phyloP scores from a whole-genome alignment of 2,113 vertebrate species.

The Solenodon paradoxus region DNA sequence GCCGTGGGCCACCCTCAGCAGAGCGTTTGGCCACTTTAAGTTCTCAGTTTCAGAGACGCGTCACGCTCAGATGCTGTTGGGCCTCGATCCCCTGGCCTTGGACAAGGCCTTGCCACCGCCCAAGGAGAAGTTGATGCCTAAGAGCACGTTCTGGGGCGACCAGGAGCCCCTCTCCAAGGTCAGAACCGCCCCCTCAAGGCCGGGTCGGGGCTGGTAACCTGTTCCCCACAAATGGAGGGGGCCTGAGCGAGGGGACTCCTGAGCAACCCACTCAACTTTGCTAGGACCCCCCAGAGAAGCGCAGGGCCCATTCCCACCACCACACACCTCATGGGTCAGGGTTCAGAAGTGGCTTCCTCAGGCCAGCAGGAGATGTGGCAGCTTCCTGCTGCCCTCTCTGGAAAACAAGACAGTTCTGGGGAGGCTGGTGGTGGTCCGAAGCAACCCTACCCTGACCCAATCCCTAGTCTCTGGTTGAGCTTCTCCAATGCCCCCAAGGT shows the following conservation, averaged over 20 bases:
- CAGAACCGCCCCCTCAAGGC: neutral
- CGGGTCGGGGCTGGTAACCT: neutral
- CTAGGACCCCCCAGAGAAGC: neutral
- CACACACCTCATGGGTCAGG: too few relatives aligned
- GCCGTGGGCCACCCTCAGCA: neutral
- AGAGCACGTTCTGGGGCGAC: neutral
- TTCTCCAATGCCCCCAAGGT: too few relatives aligned
- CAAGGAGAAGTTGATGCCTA: fast-evolving
- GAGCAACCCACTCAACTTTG: neutral
- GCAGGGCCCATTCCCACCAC: neutral
- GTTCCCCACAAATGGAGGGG: neutral
- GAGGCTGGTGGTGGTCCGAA: too few relatives aligned
- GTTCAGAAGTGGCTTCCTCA: neutral
- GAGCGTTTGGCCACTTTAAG: neutral
- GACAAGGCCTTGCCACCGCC: fast-evolving
- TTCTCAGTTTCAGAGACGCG: fast-evolving
- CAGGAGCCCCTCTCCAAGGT: conserved; percentile 65
- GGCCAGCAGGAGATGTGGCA: neutral
- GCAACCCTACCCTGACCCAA: neutral
- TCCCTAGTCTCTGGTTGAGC: neutral
- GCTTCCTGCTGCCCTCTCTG: neutral
- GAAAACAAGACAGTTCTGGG: neutral
- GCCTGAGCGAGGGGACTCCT: fast-evolving
- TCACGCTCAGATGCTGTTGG: too few relatives aligned
- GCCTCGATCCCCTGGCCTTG: neutral